These are phyloP conservation scores for Drosophila falleni DNA, from an alignment of 2,888 invertebrate species.

Conservation along the genomic window DNA sequence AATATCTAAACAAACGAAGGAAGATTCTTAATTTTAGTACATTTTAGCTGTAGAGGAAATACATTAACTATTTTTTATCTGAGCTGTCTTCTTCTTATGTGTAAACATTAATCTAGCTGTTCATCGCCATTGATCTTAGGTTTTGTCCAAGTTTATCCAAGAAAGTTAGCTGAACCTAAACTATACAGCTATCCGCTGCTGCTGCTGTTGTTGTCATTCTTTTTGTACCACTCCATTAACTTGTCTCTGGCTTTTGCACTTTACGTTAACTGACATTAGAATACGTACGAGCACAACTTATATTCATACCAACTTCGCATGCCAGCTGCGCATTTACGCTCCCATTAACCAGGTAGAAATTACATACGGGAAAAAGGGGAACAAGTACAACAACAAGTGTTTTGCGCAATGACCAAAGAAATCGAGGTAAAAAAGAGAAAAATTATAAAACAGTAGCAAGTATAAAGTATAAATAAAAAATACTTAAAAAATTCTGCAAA, in stretches of 20 bases:
- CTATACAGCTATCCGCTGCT: slow-evolving; percentile 39
- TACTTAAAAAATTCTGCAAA: slow-evolving; percentile 43
- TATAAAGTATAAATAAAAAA: slow-evolving; percentile 30
- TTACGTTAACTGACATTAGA: slow-evolving; percentile 69
- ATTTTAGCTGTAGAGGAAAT: neutral
- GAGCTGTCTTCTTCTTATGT: slow-evolving; percentile 1
- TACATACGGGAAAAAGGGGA: slow-evolving; percentile 39
- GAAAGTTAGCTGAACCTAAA: slow-evolving; percentile 47
- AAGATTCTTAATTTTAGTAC: neutral
- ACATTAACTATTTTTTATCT: neutral
- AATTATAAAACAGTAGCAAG: slow-evolving; percentile 45
- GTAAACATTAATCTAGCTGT: slow-evolving; percentile 29
- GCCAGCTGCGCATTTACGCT: slow-evolving; percentile 80
- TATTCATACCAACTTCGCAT: slow-evolving; percentile 65
- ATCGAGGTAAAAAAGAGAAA: slow-evolving; percentile 39
- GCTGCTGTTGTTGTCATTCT: slow-evolving; percentile 25
- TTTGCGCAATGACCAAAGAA: slow-evolving; percentile 75
- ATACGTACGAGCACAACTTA: slow-evolving; percentile 47
- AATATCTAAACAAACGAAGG: neutral
- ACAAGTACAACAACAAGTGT: slow-evolving; percentile 58
- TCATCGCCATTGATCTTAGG: slow-evolving; percentile 40
- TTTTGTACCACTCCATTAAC: slow-evolving; percentile 74
- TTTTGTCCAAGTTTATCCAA: slow-evolving; percentile 43
- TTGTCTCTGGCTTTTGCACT: slow-evolving; percentile 76
- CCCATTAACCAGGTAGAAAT: slow-evolving; percentile 75